Conservation (phyloP, 2,888 invertebrate species). For the Chrysopilus asiliformis region DNA sequence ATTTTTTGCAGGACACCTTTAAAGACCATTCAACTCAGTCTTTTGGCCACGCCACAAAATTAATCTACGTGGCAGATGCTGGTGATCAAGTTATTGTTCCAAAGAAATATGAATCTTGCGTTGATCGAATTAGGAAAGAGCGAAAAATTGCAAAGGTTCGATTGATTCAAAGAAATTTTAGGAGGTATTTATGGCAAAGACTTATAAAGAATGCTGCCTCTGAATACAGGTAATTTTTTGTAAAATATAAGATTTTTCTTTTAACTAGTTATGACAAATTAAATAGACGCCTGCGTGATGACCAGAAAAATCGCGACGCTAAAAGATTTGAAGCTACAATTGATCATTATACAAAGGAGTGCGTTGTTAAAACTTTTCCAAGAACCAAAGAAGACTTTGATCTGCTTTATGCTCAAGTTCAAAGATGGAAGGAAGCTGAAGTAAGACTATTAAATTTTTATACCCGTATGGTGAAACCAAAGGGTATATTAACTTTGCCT, state of each 20-base stretch:
- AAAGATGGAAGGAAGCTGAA: constrained; percentile 32
- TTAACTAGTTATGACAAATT: neutral
- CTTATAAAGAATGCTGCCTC: constrained; percentile 38
- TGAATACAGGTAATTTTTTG: constrained; percentile 37
- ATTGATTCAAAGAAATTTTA: constrained; percentile 47
- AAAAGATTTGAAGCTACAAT: constrained; percentile 38
- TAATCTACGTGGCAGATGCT: constrained; percentile 41
- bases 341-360: constrained; percentile 41
- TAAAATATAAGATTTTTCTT: constrained; percentile 22
- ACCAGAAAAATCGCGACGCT: constrained; percentile 38
- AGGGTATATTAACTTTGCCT: too few relatives aligned
- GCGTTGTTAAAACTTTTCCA: constrained; percentile 55
- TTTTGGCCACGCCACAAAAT: constrained; percentile 28
- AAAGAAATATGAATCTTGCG: constrained; percentile 51
- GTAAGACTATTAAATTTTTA: too few relatives aligned
- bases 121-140: constrained; percentile 43
- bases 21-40: constrained; percentile 31
- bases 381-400: constrained; percentile 58
- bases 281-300: constrained; percentile 39
- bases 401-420: constrained; percentile 46
- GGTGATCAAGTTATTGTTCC: constrained; percentile 48
- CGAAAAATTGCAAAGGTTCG: constrained; percentile 44
- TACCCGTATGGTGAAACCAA: too few relatives aligned
- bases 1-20: constrained; percentile 24
- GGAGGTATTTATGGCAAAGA: constrained; percentile 33